Evolutionary conservation across 2,888 invertebrate genomes (phyloP).

Genomic region (Bursaphelenchus okinawaensis): DNA sequence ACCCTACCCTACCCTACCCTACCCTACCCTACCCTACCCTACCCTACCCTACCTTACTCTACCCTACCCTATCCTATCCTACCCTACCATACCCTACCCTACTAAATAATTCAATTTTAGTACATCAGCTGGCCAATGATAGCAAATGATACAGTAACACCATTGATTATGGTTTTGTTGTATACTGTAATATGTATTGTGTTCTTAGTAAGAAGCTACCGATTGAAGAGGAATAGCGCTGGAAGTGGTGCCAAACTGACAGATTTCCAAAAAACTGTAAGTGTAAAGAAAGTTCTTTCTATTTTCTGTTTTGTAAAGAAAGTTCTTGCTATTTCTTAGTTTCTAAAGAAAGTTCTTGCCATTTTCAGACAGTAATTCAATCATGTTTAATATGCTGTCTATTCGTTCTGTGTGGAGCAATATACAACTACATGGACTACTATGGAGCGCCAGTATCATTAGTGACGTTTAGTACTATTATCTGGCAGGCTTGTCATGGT

Average conservation of each 20-base stretch:
- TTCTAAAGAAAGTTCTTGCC: not conserved
- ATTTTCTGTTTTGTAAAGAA: too few species aligned
- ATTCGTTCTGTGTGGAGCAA: not conserved
- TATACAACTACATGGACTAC: not conserved
- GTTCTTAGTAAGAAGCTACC: not conserved
- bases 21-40: too few species aligned
- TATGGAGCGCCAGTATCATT: not conserved
- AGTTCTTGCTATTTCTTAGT: too few species aligned
- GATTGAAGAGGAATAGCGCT: not conserved
- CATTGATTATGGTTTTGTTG: not conserved
- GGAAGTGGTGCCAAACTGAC: not conserved
- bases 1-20: too few species aligned
- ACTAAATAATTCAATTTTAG: too few species aligned
- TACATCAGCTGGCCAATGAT: not conserved
- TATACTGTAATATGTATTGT: not conserved
- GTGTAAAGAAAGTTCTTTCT: too few species aligned
- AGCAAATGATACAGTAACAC: not conserved
- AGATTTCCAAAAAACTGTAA: not conserved
- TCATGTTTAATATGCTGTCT: not conserved
- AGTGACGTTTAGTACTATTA: not conserved
- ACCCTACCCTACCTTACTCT: too few species aligned
- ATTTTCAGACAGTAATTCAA: not conserved
- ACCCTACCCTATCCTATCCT: too few species aligned
- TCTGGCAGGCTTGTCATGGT: not conserved
- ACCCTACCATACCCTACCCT: too few species aligned